Conservation (phyloP, 1,140 invertebrate genomes). For the Brachionus paranguensis region DNA sequence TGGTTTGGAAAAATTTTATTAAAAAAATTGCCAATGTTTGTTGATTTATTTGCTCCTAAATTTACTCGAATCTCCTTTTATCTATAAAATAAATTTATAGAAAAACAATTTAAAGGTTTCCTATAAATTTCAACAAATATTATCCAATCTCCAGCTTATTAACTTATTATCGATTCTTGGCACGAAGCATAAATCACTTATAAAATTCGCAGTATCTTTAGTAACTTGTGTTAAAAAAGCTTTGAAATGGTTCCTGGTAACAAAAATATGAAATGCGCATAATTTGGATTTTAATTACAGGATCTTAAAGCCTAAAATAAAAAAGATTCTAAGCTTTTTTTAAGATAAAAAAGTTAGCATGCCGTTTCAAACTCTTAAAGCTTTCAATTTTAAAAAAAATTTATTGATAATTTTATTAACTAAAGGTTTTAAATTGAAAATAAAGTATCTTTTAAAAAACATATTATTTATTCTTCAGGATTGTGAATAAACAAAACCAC, state of each 20-base stretch:
- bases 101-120: neutral
- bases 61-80: neutral
- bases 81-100: neutral
- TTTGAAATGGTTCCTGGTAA: neutral
- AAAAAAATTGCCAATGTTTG: neutral
- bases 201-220: neutral
- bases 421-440: no score
- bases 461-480: no score
- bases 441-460: no score
- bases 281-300: neutral
- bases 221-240: neutral
- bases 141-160: neutral
- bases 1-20: neutral
- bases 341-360: no score
- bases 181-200: neutral
- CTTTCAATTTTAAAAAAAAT: no score
- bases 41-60: neutral
- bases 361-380: no score
- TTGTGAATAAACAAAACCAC: no score
- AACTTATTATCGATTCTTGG: neutral
- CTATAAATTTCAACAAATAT: neutral
- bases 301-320: neutral
- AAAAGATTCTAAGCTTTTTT: no score
- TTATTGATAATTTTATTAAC: no score
- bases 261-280: neutral